These are phyloP conservation scores for Brachionus sp. DNA, from an alignment of 1,140 invertebrate species.

Conservation along the genomic window DNA sequence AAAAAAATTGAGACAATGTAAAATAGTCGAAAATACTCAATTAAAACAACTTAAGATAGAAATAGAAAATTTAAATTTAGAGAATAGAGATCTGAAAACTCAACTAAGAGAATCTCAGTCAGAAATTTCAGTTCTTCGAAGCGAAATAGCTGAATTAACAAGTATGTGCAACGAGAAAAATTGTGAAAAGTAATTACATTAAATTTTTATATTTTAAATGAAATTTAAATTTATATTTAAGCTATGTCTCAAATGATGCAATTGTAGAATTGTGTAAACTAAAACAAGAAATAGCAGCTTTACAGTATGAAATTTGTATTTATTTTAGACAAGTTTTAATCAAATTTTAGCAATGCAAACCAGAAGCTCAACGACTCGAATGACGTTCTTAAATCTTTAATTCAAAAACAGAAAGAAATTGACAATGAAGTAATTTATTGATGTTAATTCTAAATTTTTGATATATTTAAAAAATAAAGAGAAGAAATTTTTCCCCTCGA, in stretches of 20 bases:
- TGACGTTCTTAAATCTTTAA: conserved; percentile 55
- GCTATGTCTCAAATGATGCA: not conserved
- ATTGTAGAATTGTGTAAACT: not conserved
- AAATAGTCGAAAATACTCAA: not conserved
- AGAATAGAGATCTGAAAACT: conserved; percentile 14
- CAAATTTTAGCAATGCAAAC: conserved; percentile 62
- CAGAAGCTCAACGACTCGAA: conserved; percentile 65
- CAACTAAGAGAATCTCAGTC: conserved; percentile 1
- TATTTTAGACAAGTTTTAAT: not conserved
- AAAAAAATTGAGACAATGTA: not conserved
- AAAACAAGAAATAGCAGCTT: conserved; percentile 6
- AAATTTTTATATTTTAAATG: not conserved
- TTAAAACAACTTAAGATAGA: not conserved
- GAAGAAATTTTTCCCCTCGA: not conserved
- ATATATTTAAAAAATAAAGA: not conserved
- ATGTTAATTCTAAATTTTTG: not conserved
- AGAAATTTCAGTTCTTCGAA: not conserved
- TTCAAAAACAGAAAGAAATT: not conserved
- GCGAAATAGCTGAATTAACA: conserved; percentile 20
- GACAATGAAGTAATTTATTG: not conserved
- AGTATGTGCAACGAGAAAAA: conserved; percentile 1
- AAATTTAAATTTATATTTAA: not conserved
- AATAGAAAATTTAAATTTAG: conserved; percentile 18
- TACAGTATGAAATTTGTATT: not conserved
- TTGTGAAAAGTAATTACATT: not conserved